Evolutionary conservation across 2,797 vertebrate genomes (phyloP).

Genomic region (Tangara arthus): DNA sequence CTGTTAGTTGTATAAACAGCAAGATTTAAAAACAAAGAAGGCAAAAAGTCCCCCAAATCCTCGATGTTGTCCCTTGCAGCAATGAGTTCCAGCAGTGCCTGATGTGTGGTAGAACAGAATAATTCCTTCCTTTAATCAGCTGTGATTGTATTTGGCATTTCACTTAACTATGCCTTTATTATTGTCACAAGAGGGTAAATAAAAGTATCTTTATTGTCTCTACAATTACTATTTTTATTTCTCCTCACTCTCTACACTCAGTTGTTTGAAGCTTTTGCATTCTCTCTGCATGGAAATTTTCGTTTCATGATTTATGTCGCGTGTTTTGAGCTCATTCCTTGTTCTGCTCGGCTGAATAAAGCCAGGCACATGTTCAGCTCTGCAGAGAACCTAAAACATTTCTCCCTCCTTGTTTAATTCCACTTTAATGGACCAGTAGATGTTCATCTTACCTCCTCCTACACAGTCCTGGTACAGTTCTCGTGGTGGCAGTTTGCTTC

Average conservation of each 20-base stretch:
- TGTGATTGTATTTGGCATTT: neutral
- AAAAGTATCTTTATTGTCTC: neutral
- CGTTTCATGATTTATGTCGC: neutral
- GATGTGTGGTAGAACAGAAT: neutral
- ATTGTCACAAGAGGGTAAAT: neutral
- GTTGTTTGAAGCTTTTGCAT: neutral
- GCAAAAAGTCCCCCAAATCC: neutral
- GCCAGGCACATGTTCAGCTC: neutral
- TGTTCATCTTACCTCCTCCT: neutral
- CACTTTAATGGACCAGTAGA: neutral
- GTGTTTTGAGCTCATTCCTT: neutral
- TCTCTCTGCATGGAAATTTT: neutral
- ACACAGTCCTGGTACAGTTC: neutral
- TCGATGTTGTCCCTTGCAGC: neutral
- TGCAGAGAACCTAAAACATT: neutral
- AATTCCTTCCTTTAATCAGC: neutral
- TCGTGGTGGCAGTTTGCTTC: neutral
- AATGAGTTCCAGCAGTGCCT: neutral
- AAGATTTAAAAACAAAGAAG: neutral
- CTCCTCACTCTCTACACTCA: neutral
- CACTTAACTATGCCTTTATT: neutral
- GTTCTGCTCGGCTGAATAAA: neutral
- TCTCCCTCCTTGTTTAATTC: neutral
- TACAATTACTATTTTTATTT: neutral
- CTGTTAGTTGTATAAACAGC: neutral